A percentile compares a stretch with the other conserved stretches of the same genome.
Conservation (phyloP, 2,797 vertebrate species). For the Masticophis lateralis region DNA sequence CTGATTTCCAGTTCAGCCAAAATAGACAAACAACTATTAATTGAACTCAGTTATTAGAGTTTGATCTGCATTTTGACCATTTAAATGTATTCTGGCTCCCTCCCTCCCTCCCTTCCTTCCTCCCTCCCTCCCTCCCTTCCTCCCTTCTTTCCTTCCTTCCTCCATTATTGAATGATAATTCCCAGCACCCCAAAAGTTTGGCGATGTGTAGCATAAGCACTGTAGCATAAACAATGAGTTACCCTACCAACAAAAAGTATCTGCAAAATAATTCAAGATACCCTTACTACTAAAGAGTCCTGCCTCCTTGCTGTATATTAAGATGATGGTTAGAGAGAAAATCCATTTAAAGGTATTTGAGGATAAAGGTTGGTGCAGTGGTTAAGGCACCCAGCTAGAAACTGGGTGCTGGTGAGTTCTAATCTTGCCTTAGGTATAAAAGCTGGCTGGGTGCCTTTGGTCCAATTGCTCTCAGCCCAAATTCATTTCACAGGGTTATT, state of each 20-base stretch:
- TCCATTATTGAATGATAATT: not conserved
- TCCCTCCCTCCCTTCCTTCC: not conserved
- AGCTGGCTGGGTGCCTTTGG: not conserved
- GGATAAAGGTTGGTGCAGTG: not conserved
- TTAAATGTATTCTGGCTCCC: not conserved
- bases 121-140: not conserved
- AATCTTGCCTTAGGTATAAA: not conserved
- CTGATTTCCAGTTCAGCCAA: not conserved
- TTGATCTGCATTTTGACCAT: not conserved
- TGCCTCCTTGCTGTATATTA: not conserved
- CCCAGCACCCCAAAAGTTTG: not conserved
- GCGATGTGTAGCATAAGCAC: not conserved
- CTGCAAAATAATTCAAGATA: not conserved
- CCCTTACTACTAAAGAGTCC: not conserved
- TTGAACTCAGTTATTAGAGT: not conserved
- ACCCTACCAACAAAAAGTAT: not conserved
- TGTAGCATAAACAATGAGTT: not conserved
- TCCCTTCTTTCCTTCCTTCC: not conserved
- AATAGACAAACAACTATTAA: not conserved
- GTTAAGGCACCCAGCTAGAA: not conserved
- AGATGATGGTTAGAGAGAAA: not conserved
- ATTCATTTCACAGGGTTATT: not conserved
- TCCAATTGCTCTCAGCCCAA: not conserved
- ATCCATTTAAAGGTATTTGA: not conserved
- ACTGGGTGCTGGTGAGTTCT: not conserved